phyloP scores from a whole-genome alignment of 2,888 invertebrate species.

The Drosophila austrosaltans region DNA sequence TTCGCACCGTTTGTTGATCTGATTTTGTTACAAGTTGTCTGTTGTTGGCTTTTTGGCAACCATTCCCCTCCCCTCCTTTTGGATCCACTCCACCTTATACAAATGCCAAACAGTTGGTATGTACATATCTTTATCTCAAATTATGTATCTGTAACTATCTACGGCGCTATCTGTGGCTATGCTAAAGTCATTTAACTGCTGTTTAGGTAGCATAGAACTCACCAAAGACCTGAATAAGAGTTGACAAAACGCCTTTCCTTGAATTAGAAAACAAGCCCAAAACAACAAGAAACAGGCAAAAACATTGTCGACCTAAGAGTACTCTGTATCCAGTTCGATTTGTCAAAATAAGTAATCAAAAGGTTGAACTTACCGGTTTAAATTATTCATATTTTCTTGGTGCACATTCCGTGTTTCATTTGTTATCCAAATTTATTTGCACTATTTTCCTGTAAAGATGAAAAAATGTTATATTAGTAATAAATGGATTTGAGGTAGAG shows the following conservation, averaged over 20 bases:
- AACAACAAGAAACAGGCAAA: too few relatives aligned
- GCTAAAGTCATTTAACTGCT: conserved; percentile 52
- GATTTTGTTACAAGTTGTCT: conserved; percentile 53
- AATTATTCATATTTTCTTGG: not conserved
- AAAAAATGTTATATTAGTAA: not conserved
- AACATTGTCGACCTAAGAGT: not conserved
- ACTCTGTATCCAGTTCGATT: not conserved
- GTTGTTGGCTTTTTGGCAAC: conserved; percentile 38
- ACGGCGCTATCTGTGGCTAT: conserved; percentile 47
- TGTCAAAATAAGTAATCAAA: not conserved
- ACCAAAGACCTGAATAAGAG: not conserved
- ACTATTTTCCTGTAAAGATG: not conserved
- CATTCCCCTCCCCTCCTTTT: conserved; percentile 23
- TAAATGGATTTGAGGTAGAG: too few relatives aligned
- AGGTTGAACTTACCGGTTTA: not conserved
- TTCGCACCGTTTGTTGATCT: conserved; percentile 58
- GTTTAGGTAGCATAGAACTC: conserved; percentile 52
- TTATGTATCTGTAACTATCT: conserved; percentile 60
- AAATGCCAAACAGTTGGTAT: conserved; percentile 22
- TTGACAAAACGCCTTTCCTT: not conserved
- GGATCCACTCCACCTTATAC: not conserved
- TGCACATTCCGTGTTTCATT: too few relatives aligned
- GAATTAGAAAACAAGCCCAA: not conserved
- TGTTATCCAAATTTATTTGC: not conserved
- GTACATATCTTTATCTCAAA: conserved; percentile 40